Base-by-base conservation (phyloP, 1,140 invertebrate genomes). In the Drosophila pallidifrons region DNA sequence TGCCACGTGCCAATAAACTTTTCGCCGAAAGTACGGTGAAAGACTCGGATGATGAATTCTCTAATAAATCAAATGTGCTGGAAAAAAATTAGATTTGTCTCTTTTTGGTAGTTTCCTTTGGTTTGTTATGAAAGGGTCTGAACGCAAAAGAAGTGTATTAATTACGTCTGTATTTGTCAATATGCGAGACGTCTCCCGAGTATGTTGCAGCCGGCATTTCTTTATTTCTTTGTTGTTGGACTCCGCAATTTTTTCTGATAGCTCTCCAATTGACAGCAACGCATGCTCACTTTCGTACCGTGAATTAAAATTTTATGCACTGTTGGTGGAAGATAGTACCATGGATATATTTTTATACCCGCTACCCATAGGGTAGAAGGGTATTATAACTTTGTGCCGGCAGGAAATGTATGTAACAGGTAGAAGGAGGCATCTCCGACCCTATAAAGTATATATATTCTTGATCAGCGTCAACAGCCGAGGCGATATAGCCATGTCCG, bases 251-350 rank as follows among this genome's bases (percentile, higher is more conserved):
- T 54, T 28, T 13, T 54, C 11, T 35, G 13, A 54, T 11, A 54
- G 51, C 51, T 54, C 30, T 13, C 51, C 51, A 35, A 54, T 35
- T 7, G 30, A 54, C 11, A 35, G 16, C 25, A 54, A 15, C 13
- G 51, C 51, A 25, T 54, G 30, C 25, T 54, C 11, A 54, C n/a
- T 7, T 30, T 35, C 2, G 51, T 5, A 28, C 51, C 51, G 28
- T 54, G 51, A 54, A 58, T 58, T 41, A 43, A 43, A 41, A 58
- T 43, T 43, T 58, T 43, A 43, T 58, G 55, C 8, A 58, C 35
- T 43, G 55, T 43, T 25, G 16, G 38, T 41, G 38, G 16, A 11
- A 58, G 38, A 25, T 58, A 20, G 35, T 58, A 58, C 55, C 38
- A 58, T 11, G 38, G 35, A 58, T 58, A 58, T 55, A 35, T 55